phyloP scores from a whole-genome alignment of 2,888 invertebrate genomes.

The Amphipoea lucens region DNA sequence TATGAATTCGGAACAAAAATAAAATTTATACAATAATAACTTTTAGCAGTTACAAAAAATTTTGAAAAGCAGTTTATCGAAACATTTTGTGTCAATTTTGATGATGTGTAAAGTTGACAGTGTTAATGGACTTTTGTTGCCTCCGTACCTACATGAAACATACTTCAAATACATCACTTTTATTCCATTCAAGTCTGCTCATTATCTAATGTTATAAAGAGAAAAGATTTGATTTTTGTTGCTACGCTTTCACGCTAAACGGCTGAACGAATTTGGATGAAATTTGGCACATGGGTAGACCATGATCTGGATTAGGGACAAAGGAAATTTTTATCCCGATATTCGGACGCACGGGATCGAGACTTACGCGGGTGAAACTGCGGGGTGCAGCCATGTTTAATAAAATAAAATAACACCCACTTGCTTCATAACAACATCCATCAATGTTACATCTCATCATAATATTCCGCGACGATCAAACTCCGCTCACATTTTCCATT shows the following conservation, averaged over 20 bases:
- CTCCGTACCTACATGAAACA: neutral
- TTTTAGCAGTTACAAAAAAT: no score
- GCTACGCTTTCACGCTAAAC: neutral
- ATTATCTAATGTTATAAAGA: slow-evolving; percentile 17
- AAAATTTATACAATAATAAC: no score
- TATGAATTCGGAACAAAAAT: no score
- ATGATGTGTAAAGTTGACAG: no score
- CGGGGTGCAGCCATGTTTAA: neutral
- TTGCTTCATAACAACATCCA: slow-evolving; percentile 3
- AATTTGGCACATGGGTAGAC: neutral
- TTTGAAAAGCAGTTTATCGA: no score
- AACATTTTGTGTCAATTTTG: no score
- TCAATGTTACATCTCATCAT: slow-evolving; percentile 12
- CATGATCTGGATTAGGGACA: no score
- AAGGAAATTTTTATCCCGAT: no score
- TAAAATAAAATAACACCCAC: slow-evolving; percentile 10
- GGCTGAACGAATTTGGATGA: neutral
- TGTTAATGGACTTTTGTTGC: no score
- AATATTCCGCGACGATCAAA: slow-evolving; percentile 36
- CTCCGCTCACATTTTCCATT: slow-evolving; percentile 26
- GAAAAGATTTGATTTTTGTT: neutral
- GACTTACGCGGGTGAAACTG: neutral
- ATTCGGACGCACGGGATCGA: neutral
- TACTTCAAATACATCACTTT: neutral
- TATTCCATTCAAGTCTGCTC: slow-evolving; percentile 16